Conservation (phyloP, 2,888 invertebrate genomes). For the Drosophila flavopinicola region DNA sequence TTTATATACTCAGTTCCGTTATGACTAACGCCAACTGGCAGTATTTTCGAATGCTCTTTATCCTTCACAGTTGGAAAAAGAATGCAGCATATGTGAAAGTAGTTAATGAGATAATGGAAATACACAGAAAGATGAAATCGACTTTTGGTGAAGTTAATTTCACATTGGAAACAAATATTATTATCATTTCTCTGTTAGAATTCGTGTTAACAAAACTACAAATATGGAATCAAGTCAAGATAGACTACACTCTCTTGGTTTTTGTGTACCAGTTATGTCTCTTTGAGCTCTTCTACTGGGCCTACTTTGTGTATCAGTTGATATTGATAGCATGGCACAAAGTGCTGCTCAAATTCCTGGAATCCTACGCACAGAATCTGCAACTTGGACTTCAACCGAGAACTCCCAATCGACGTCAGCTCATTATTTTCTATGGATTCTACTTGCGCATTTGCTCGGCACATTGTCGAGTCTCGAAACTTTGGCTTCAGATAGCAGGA, state of each 20-base stretch:
- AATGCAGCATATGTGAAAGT: neutral
- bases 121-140: constrained; percentile 1
- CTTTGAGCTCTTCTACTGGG: constrained; percentile 15
- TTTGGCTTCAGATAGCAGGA: constrained; percentile 5
- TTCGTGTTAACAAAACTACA: neutral
- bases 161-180: neutral
- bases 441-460: constrained; percentile 11
- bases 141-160: neutral
- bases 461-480: neutral
- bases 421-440: neutral
- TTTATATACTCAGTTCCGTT: too few species aligned
- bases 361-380: neutral
- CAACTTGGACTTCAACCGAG: too few species aligned
- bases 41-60: neutral
- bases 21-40: neutral
- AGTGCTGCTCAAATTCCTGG: neutral
- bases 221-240: neutral
- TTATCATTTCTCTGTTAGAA: neutral
- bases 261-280: neutral
- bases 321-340: constrained; percentile 14
- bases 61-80: constrained; percentile 5
- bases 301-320: constrained; percentile 4
- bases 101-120: constrained; percentile 4
- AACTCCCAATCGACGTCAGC: neutral
- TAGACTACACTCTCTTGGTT: rapidly evolving